A percentile compares a stretch with the other conserved stretches of the same genome.
phyloP scores from a whole-genome alignment of 2,113 vertebrate species.

The Phoxinus phoxinus region DNA sequence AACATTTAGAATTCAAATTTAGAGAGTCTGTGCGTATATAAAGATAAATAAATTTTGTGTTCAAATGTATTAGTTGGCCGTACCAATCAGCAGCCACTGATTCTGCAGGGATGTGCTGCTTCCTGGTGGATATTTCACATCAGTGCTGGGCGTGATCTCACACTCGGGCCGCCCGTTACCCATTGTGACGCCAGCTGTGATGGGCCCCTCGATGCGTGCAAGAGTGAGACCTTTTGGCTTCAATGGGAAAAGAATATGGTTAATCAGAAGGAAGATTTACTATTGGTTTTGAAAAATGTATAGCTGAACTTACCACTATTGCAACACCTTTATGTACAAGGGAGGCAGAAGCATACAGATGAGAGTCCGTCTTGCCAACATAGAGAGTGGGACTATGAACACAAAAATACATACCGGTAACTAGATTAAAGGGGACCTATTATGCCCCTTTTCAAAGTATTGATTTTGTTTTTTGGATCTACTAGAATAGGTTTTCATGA shows the following conservation, averaged over 20 bases:
- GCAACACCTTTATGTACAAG: conserved; percentile 88
- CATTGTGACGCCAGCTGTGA: conserved; percentile 87
- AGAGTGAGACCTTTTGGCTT: conserved; percentile 90
- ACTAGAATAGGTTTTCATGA: too few species aligned
- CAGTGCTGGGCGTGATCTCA: conserved; percentile 88
- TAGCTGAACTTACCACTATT: conserved; percentile 77
- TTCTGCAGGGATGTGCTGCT: conserved; percentile 81
- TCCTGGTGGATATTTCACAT: conserved; percentile 89
- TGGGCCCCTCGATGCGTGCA: conserved; percentile 85
- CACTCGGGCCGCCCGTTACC: conserved; percentile 84
- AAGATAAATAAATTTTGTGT: background rate
- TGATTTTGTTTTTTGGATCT: too few species aligned
- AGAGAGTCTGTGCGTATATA: background rate
- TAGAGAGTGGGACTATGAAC: conserved; percentile 86
- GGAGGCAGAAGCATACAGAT: conserved; percentile 90
- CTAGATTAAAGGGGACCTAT: background rate
- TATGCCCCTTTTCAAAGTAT: too few species aligned
- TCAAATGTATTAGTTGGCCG: conserved; percentile 11
- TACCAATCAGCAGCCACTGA: conserved; percentile 96
- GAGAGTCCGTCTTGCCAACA: conserved; percentile 85
- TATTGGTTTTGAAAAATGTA: background rate
- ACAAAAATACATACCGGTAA: background rate
- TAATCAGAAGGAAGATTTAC: background rate
- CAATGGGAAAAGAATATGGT: conserved; percentile 35
- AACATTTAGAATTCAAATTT: background rate